Base-by-base conservation (phyloP, 1,140 invertebrate genomes). In the Drosophila takahashii region DNA sequence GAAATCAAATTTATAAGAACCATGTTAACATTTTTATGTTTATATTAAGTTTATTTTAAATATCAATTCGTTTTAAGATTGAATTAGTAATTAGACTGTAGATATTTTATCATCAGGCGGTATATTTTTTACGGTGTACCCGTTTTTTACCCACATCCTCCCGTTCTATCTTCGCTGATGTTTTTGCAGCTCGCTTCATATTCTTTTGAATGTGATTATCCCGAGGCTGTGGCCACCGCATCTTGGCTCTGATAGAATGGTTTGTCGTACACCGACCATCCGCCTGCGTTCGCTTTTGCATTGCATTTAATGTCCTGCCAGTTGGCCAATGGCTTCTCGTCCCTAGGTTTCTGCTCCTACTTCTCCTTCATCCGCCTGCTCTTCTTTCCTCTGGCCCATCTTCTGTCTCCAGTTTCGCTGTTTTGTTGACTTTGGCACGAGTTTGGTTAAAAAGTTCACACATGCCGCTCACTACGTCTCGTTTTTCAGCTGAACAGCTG, bases 381-480 rank as follows among this genome's bases (percentile, higher is more conserved):
- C 13, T 34, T 1, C 18, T 32, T 62, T 74, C 48, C 39, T 45
- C 42, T 42, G 41, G 51, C 37, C 56, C 15, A 11, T 34, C 39
- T 45, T 26, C 34, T 37, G 60, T 67, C 53, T 57, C 47, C 41
- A 75, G 48, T 65, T 79, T 48, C 59, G 84, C 83, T 81, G 83
- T 87, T 86, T 78, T 87, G 84, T 87, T 87, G 84, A 87, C 84
- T 87, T 87, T 87, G 84, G 84, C 84, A 73, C 84, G 84, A 84
- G 84, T 87, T 89, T 87, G 79, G 79, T 84, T 87, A 87, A 89
- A 87, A 87, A 87, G 84, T 87, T 87, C 84, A 87, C 84, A 87
- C 84, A 87, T 84, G 84, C 76, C 53, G 70, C 71, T 76, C 69
- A 67, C 58, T 48, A 18, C 45, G 37, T 18, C 45, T 75, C 60